Percentiles rank a stretch among this genome's conserved stretches.
These are phyloP conservation scores for Eupithecia insigniata DNA, from an alignment of 2,888 invertebrate genomes.

Conservation along the genomic window DNA sequence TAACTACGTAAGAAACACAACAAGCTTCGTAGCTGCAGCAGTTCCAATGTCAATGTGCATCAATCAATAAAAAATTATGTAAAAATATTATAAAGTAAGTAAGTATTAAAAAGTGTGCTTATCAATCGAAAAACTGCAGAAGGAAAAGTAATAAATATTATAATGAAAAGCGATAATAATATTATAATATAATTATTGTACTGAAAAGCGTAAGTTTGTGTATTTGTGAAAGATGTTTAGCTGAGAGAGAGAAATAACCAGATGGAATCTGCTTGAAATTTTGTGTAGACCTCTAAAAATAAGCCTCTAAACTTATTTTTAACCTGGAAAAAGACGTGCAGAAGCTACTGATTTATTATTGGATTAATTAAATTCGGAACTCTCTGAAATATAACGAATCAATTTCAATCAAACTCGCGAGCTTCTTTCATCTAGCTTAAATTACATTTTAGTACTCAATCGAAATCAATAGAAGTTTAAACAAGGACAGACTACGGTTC, in stretches of 20 bases:
- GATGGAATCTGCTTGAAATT: not conserved
- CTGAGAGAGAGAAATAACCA: too few species aligned
- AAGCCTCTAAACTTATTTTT: too few species aligned
- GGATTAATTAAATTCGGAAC: not conserved
- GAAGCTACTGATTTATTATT: not conserved
- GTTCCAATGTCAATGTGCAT: too few species aligned
- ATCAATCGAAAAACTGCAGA: not conserved
- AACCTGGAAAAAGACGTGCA: not conserved
- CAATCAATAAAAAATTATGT: too few species aligned
- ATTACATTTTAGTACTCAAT: slow-evolving; percentile 11
- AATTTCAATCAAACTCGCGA: slow-evolving; percentile 2
- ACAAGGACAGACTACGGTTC: slow-evolving; percentile 16
- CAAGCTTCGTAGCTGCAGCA: too few species aligned
- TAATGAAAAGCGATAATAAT: too few species aligned
- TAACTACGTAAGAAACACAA: too few species aligned
- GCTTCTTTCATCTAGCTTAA: not conserved
- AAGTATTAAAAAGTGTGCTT: not conserved
- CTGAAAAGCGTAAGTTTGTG: not conserved
- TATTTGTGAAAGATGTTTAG: not conserved
- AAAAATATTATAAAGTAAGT: too few species aligned
- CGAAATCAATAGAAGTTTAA: not conserved
- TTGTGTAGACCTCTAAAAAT: not conserved
- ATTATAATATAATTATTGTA: too few species aligned
- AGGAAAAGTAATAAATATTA: not conserved
- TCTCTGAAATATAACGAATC: not conserved